Percentiles rank a stretch among this genome's conserved stretches.
Conservation (phyloP, 2,797 vertebrate genomes). For the Karalla daura region DNA sequence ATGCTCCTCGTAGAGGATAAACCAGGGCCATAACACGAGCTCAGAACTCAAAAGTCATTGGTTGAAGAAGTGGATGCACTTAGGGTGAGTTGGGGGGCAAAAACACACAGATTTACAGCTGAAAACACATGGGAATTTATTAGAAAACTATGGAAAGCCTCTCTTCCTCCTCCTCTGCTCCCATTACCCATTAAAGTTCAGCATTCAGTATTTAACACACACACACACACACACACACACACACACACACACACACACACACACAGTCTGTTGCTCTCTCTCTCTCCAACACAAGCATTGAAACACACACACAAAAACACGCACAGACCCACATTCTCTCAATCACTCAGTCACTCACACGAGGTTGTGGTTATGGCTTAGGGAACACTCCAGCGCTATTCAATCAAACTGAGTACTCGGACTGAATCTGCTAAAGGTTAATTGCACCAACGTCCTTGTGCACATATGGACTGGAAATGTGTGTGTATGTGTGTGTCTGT, state of each 20-base stretch:
- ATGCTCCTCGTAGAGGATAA: slow-evolving; percentile 52
- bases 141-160: slow-evolving; percentile 43
- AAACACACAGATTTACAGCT: slow-evolving; percentile 23
- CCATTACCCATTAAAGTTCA: slow-evolving; percentile 43
- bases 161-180: slow-evolving; percentile 8
- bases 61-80: slow-evolving; percentile 59
- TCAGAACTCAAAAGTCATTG: slow-evolving; percentile 52
- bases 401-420: slow-evolving; percentile 74
- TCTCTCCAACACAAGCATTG: slow-evolving; percentile 5
- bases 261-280: not conserved
- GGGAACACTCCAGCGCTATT: slow-evolving; percentile 77
- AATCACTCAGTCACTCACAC: slow-evolving; percentile 48
- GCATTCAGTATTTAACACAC: slow-evolving; percentile 49
- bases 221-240: not conserved
- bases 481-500: slow-evolving; percentile 33
- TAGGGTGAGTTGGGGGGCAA: slow-evolving; percentile 18
- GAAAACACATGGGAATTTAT: slow-evolving; percentile 32
- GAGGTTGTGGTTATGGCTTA: slow-evolving; percentile 74
- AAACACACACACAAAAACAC: no score
- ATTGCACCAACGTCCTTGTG: slow-evolving; percentile 79
- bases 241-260: not conserved
- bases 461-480: slow-evolving; percentile 66
- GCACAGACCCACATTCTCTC: slow-evolving; percentile 22
- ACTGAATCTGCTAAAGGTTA: slow-evolving; percentile 81
- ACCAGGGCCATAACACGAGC: slow-evolving; percentile 44